Evolutionary conservation across 37 sponge, comb jelly and placozoan genomes (phyloP).

Genomic region (Chondrilla cf. caribensis): DNA sequence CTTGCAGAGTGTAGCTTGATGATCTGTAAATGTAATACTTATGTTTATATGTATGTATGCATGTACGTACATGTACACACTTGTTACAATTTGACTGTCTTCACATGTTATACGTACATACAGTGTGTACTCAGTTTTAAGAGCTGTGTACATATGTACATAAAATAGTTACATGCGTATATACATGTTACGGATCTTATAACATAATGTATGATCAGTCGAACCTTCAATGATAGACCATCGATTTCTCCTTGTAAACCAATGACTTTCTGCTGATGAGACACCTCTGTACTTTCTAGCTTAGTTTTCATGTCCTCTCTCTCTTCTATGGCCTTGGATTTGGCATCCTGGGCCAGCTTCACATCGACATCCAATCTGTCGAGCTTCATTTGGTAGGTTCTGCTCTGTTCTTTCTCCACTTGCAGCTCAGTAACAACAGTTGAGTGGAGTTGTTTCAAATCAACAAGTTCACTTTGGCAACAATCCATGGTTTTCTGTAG

Average conservation of each 20-base stretch:
- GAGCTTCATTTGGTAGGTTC: background rate
- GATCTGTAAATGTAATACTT: too few species aligned
- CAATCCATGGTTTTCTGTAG: background rate
- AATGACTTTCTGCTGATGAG: background rate
- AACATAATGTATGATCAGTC: too few species aligned
- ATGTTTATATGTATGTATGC: background rate
- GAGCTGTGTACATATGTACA: too few species aligned
- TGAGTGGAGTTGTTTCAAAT: background rate
- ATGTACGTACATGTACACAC: background rate
- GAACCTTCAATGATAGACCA: background rate
- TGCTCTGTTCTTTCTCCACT: background rate
- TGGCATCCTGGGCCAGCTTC: background rate
- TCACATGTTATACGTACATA: too few species aligned
- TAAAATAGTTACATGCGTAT: background rate
- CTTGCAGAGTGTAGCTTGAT: too few species aligned
- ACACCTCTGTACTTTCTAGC: background rate
- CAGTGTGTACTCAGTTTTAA: too few species aligned
- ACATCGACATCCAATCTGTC: background rate
- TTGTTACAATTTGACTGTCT: background rate
- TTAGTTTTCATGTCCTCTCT: background rate
- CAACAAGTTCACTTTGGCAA: background rate
- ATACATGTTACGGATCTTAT: background rate
- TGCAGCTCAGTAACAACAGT: background rate
- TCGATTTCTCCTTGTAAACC: background rate
- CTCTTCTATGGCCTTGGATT: background rate